These are phyloP conservation scores for Variabilichromis moorii DNA, from an alignment of 2,113 vertebrate genomes.

Conservation along the genomic window DNA sequence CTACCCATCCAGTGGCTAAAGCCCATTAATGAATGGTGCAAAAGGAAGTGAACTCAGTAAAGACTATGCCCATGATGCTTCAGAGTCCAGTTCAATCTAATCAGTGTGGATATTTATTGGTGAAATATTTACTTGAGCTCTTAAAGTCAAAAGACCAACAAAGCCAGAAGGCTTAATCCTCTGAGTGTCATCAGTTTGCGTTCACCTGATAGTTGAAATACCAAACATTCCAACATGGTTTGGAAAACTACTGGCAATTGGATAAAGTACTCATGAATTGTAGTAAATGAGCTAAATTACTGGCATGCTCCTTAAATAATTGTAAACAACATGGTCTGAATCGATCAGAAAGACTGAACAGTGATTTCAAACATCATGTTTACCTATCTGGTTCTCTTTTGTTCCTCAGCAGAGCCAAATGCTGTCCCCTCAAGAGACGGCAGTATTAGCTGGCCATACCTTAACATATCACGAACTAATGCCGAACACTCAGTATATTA, in stretches of 20 bases:
- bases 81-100: neutral
- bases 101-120: neutral
- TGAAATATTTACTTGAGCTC: neutral
- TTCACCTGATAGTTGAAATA: neutral
- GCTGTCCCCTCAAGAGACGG: conserved; percentile 66
- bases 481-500: conserved; percentile 26
- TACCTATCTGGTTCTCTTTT: neutral
- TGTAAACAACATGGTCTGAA: neutral
- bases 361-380: neutral
- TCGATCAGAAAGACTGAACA: neutral
- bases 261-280: neutral
- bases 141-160: neutral
- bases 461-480: conserved; percentile 20
- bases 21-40: neutral
- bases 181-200: neutral
- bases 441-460: conserved; percentile 62
- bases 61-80: neutral
- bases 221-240: neutral
- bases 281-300: neutral
- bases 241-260: neutral
- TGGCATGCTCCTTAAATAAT: neutral
- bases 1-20: neutral
- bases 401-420: conserved; percentile 31
- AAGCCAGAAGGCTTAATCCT: neutral
- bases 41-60: neutral